These are phyloP conservation scores for Menura novaehollandiae DNA, from an alignment of 2,113 vertebrate genomes.

Conservation along the genomic window DNA sequence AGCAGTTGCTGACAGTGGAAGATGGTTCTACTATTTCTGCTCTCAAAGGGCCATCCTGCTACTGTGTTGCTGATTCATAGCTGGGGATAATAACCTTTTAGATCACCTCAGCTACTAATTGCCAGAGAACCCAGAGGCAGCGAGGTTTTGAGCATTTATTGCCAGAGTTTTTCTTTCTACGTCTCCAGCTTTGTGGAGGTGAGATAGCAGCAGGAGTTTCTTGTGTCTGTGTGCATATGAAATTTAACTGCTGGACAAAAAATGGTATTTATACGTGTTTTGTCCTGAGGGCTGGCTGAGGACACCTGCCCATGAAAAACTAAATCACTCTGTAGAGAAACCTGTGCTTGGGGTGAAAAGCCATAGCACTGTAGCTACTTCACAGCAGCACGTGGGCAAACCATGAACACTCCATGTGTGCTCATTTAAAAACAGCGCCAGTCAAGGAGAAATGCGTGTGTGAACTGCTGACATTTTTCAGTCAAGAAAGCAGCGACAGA, in stretches of 20 bases:
- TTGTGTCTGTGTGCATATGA: neutral
- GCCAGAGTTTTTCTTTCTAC: neutral
- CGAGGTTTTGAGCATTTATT: neutral
- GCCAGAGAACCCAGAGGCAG: neutral
- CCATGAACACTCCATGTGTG: rapidly evolving
- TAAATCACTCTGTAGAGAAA: neutral
- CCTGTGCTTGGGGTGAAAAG: neutral
- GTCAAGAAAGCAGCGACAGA: neutral
- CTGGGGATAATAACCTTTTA: neutral
- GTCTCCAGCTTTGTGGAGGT: neutral
- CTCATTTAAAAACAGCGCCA: neutral
- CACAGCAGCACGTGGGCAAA: neutral
- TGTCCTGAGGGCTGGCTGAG: neutral
- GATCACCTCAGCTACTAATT: neutral
- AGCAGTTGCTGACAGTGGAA: neutral
- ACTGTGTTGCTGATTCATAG: neutral
- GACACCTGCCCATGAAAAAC: neutral
- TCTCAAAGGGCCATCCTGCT: neutral
- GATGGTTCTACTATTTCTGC: neutral
- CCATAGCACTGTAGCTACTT: neutral
- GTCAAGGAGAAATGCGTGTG: neutral
- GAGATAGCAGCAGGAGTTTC: neutral
- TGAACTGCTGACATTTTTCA: neutral
- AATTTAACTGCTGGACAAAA: neutral
- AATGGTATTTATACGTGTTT: neutral